Conservation (phyloP, 2,888 invertebrate species). For the Odiellus spinosus region DNA sequence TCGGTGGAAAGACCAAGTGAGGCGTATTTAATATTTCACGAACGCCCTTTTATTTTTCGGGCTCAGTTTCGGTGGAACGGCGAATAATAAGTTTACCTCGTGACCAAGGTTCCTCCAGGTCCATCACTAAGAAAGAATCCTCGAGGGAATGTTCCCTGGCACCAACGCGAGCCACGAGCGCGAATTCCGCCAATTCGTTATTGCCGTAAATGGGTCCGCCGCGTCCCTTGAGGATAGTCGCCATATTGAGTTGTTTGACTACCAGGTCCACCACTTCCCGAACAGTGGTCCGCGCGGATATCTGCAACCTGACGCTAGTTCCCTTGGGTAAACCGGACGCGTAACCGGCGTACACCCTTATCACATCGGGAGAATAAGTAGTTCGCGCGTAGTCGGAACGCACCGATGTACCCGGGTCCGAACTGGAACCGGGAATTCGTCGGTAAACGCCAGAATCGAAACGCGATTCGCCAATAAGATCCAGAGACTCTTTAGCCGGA, state of each 20-base stretch:
- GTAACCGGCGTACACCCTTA: conserved; percentile 87
- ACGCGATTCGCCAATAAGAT: too few species aligned
- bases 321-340: conserved; percentile 84
- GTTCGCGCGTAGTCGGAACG: conserved; percentile 29
- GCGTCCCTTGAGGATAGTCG: conserved; percentile 63
- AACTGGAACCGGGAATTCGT: neutral
- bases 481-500: neutral
- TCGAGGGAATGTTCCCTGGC: conserved; percentile 81
- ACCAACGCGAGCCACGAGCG: conserved; percentile 87
- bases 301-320: conserved; percentile 81
- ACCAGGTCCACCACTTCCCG: conserved; percentile 89
- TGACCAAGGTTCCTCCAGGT: conserved; percentile 89
- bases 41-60: too few species aligned
- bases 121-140: conserved; percentile 83
- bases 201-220: conserved; percentile 61
- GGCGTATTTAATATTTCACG: too few species aligned
- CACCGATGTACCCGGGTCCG: neutral
- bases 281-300: conserved; percentile 80
- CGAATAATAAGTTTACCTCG: conserved; percentile 83
- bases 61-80: too few species aligned
- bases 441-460: neutral
- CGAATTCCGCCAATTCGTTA: conserved; percentile 67
- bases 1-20: too few species aligned
- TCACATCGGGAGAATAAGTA: conserved; percentile 25
- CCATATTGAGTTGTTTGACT: conserved; percentile 88